These are phyloP conservation scores for Yponomeuta evonymella DNA, from an alignment of 2,888 invertebrate genomes.

Conservation along the genomic window DNA sequence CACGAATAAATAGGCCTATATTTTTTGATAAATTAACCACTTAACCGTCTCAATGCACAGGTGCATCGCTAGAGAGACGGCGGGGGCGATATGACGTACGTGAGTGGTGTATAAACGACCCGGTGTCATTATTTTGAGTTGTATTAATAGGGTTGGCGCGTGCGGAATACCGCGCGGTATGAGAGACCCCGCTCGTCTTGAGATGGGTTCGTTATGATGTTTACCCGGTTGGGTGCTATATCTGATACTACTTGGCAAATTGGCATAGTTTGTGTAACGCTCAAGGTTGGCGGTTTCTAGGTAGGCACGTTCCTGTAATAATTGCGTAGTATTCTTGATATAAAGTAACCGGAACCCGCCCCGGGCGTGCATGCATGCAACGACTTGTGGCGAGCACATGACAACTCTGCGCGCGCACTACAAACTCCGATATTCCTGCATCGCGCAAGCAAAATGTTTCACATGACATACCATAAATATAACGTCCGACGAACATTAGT, in stretches of 20 bases:
- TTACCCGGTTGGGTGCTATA: not conserved
- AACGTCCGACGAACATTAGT: too few relatives aligned
- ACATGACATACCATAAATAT: too few relatives aligned
- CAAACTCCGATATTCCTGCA: too few relatives aligned
- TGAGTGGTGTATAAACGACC: constrained; percentile 15
- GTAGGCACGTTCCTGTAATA: not conserved
- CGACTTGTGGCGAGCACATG: too few relatives aligned
- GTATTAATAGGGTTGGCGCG: constrained; percentile 13
- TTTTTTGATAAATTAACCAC: constrained; percentile 5
- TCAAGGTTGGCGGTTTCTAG: not conserved
- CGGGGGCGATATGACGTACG: constrained; percentile 13
- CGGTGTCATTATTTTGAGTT: constrained; percentile 11
- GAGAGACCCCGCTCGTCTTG: not conserved
- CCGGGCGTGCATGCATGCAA: too few relatives aligned
- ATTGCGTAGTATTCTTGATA: too few relatives aligned
- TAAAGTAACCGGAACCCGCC: too few relatives aligned
- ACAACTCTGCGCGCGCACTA: too few relatives aligned
- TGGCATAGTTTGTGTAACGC: not conserved
- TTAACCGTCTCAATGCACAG: constrained; percentile 11
- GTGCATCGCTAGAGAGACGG: constrained; percentile 4
- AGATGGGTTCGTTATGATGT: not conserved
- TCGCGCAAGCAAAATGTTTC: too few relatives aligned
- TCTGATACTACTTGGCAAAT: not conserved
- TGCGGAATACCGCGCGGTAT: constrained; percentile 4
- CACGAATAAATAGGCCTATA: not conserved